These are phyloP conservation scores for Trachythela sp. DNA, from an alignment of 64 coral and sea anemone species.

Conservation along the genomic window DNA sequence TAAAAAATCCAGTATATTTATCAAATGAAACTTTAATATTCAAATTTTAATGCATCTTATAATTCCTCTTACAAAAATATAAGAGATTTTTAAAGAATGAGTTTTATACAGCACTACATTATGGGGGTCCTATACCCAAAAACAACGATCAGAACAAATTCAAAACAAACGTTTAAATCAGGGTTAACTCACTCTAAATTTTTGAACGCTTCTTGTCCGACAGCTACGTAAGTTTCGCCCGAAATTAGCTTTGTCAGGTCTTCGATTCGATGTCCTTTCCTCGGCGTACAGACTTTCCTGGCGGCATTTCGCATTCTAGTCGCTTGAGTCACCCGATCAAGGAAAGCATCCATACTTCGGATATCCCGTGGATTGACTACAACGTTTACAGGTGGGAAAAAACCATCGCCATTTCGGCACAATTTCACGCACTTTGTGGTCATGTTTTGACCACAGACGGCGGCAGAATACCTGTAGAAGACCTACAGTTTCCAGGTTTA, in stretches of 20 bases:
- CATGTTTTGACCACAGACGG: background rate
- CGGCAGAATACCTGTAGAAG: background rate
- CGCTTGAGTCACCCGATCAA: conserved; percentile 1
- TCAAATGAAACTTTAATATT: no score
- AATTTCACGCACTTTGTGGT: background rate
- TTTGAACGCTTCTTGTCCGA: conserved; percentile 45
- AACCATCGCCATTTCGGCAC: conserved; percentile 2
- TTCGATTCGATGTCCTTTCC: conserved; percentile 32
- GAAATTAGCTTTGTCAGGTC: conserved; percentile 24
- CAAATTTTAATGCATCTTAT: no score
- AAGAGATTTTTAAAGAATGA: no score
- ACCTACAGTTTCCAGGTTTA: no score
- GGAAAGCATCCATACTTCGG: conserved; percentile 10
- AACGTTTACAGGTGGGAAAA: conserved; percentile 10
- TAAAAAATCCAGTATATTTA: background rate
- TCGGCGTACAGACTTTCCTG: conserved; percentile 49
- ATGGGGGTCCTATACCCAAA: no score
- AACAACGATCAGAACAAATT: background rate
- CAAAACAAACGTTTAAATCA: background rate
- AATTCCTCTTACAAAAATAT: no score
- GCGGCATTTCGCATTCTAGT: conserved; percentile 20
- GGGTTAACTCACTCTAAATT: conserved; percentile 40
- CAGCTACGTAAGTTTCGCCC: conserved; percentile 33
- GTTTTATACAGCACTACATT: no score
- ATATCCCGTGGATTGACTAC: conserved; percentile 2